Percentiles rank a stretch among this genome's conserved stretches.
These are phyloP conservation scores for Erpornis zantholeuca DNA, from an alignment of 2,113 vertebrate genomes.

Conservation along the genomic window DNA sequence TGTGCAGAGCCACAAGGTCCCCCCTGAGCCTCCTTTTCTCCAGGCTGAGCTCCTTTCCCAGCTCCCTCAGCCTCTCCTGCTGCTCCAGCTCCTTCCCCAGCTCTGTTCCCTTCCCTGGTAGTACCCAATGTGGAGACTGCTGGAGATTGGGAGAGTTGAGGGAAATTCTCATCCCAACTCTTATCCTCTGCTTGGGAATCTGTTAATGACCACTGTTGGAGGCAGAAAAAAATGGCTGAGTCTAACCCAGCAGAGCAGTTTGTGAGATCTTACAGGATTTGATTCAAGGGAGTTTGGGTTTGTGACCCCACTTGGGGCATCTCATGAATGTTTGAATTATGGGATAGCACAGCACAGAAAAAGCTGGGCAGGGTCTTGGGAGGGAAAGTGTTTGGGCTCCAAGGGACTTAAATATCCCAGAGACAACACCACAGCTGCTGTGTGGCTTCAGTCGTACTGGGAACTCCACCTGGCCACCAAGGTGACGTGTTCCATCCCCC, in stretches of 20 bases:
- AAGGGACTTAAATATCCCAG: neutral
- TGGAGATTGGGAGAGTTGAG: neutral
- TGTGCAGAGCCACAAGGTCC: neutral
- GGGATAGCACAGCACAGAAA: neutral
- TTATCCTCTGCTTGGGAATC: neutral
- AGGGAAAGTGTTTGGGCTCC: neutral
- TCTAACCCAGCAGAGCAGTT: neutral
- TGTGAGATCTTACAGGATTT: neutral
- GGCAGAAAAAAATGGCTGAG: neutral
- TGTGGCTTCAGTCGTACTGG: neutral
- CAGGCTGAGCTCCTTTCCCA: neutral
- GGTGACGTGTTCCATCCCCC: neutral
- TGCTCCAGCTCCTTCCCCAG: neutral
- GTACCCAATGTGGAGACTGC: neutral
- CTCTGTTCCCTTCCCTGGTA: accelerated
- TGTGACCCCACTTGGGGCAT: neutral
- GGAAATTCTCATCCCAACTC: neutral
- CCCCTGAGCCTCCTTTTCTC: neutral
- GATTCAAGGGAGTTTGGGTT: neutral
- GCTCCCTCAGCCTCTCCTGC: neutral
- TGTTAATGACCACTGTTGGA: accelerated
- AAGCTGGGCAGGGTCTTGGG: neutral
- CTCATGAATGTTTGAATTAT: neutral
- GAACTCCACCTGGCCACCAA: neutral
- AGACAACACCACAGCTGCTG: neutral